Conservation (phyloP, 2,888 invertebrate genomes). For the Tenthredo scrophulariae region DNA sequence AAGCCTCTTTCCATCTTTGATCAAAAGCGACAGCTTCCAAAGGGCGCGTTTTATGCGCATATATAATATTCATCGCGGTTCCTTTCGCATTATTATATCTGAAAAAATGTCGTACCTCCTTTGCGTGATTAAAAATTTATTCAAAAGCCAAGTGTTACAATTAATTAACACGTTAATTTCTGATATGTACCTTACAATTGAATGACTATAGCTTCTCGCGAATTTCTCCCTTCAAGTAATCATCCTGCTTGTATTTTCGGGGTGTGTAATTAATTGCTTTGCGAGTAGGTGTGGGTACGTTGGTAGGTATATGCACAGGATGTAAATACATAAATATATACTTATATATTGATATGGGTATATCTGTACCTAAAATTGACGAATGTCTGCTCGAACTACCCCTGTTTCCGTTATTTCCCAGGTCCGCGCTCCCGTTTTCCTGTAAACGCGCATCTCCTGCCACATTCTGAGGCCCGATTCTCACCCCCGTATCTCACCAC, state of each 20-base stretch:
- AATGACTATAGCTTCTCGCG: neutral
- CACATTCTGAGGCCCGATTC: conserved; percentile 12
- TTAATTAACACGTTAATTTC: neutral
- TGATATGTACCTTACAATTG: neutral
- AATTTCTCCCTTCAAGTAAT: conserved; percentile 19
- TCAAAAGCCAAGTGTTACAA: neutral
- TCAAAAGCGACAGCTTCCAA: conserved; percentile 6
- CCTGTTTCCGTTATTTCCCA: conserved; percentile 33
- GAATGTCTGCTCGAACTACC: conserved; percentile 31
- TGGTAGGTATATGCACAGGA: neutral
- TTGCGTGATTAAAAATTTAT: neutral
- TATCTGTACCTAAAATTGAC: conserved; percentile 8
- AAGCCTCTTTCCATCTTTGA: neutral
- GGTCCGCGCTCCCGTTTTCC: conserved; percentile 19
- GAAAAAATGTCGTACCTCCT: neutral
- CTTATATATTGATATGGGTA: neutral
- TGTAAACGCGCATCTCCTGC: conserved; percentile 38
- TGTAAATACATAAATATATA: neutral
- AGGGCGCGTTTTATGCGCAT: neutral
- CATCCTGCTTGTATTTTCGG: neutral
- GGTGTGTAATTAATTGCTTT: neutral
- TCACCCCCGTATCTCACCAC: conserved; percentile 3
- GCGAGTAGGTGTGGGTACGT: neutral
- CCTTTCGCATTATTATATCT: neutral
- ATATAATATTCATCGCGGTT: neutral